Conservation (phyloP, 2,113 vertebrate species). For the Talpa occidentalis region DNA sequence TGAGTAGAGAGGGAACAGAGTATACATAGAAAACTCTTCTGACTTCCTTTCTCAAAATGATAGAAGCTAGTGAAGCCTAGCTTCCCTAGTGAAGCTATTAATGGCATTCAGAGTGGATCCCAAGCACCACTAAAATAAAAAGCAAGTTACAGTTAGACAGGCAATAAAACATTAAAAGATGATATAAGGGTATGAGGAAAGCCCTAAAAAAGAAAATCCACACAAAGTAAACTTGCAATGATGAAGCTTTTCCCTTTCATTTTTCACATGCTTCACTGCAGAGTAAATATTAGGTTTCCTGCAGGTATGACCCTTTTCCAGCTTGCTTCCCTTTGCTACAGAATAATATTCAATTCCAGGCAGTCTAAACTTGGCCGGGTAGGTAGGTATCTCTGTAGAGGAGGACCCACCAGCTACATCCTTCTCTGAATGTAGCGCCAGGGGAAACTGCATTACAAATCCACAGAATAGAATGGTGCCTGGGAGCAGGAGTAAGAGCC, state of each 20-base stretch:
- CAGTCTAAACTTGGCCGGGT: slow-evolving; percentile 26
- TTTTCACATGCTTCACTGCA: neutral
- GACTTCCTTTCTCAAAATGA: slow-evolving; percentile 29
- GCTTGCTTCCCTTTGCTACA: neutral
- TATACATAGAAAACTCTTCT: neutral
- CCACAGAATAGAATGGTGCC: neutral
- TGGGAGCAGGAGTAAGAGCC: neutral
- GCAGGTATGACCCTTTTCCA: neutral
- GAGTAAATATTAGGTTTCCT: slow-evolving; percentile 42
- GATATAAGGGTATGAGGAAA: neutral
- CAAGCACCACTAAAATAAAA: neutral
- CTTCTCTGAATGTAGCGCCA: neutral
- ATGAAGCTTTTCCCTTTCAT: slow-evolving; percentile 27
- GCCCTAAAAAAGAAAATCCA: neutral
- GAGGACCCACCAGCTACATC: neutral
- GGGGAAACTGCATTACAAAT: neutral
- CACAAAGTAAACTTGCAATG: neutral
- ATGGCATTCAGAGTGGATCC: neutral
- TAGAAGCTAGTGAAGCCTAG: neutral
- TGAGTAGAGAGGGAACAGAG: neutral
- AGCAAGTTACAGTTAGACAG: neutral
- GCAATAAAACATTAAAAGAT: slow-evolving; percentile 14
- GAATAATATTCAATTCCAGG: neutral
- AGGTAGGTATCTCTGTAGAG: neutral
- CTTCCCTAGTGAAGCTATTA: neutral